Evolutionary conservation across 2,888 invertebrate species (phyloP).

Genomic region (Fissipunctia ypsillon): DNA sequence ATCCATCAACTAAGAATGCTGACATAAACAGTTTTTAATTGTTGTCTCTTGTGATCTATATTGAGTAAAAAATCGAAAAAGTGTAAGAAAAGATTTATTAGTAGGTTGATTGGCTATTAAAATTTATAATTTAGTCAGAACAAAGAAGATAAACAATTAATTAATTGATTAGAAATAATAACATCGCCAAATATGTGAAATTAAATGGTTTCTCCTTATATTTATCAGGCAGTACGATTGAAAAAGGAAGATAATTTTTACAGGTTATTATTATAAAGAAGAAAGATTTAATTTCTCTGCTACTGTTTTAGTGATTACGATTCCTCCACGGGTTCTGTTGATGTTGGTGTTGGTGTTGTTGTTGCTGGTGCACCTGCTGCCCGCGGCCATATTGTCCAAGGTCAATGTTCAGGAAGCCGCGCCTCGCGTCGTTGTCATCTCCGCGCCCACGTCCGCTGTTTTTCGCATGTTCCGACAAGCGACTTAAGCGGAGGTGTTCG

Average conservation of each 20-base stretch:
- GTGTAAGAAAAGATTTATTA: constrained; percentile 14
- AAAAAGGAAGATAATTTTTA: not conserved
- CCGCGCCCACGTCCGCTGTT: constrained; percentile 33
- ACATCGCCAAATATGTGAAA: not conserved
- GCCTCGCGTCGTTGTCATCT: constrained; percentile 41
- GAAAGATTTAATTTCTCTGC: no score
- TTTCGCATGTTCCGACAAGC: constrained; percentile 68
- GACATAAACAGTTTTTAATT: not conserved
- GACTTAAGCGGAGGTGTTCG: constrained; percentile 78
- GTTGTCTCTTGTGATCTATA: not conserved
- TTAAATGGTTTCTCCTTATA: not conserved
- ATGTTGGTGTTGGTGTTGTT: no score
- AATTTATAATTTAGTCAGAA: not conserved
- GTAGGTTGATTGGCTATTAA: not conserved
- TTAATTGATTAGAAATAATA: not conserved
- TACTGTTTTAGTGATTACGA: constrained; percentile 24
- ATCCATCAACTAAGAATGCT: not conserved
- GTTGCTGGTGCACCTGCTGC: constrained; percentile 27
- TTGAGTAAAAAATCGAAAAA: constrained; percentile 11
- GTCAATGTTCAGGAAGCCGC: constrained; percentile 8
- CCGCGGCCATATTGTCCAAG: constrained; percentile 36
- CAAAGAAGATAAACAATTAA: not conserved
- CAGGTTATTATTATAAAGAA: not conserved
- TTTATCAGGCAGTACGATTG: not conserved
- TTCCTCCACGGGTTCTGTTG: constrained; percentile 39